phyloP scores from a whole-genome alignment of 92 coral and sea anemone genomes.

The Plumapathes pennacea region DNA sequence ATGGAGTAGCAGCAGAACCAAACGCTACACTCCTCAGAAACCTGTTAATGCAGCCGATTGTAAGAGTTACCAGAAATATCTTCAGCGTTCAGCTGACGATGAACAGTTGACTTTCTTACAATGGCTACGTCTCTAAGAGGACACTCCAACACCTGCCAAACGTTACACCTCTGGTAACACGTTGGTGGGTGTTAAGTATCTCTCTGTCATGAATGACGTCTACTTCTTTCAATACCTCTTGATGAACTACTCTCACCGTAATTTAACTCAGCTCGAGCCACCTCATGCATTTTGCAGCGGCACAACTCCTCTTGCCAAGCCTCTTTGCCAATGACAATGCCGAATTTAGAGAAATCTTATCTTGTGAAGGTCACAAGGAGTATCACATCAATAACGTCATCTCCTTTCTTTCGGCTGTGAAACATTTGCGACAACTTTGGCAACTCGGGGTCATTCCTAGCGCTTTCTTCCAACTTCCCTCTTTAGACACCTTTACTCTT shows the following conservation, averaged over 20 bases:
- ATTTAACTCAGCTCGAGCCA: neutral
- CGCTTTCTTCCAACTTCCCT: no score
- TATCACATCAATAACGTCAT: no score
- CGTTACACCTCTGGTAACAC: slow-evolving; percentile 2
- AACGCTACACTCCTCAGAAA: slow-evolving; percentile 1
- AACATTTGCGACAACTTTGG: no score
- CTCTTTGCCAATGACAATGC: no score
- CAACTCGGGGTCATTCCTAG: no score
- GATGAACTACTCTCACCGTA: slow-evolving; percentile 1
- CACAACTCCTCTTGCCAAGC: no score
- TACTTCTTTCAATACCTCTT: slow-evolving; percentile 1
- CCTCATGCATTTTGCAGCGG: no score
- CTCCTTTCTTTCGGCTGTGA: no score
- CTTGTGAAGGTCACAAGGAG: no score
- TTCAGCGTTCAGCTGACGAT: neutral
- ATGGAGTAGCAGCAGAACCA: slow-evolving; percentile 4
- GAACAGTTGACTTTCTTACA: neutral
- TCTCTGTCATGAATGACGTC: neutral
- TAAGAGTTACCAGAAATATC: neutral
- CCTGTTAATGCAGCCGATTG: neutral
- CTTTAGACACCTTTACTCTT: neutral
- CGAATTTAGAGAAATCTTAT: no score
- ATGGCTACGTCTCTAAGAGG: slow-evolving; percentile 7
- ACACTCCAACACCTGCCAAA: neutral
- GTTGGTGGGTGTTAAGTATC: slow-evolving; percentile 4